A percentile compares a stretch with the other conserved stretches of the same genome.
Evolutionary conservation across 2,113 vertebrate species (phyloP).

Genomic region (Capra hircus): DNA sequence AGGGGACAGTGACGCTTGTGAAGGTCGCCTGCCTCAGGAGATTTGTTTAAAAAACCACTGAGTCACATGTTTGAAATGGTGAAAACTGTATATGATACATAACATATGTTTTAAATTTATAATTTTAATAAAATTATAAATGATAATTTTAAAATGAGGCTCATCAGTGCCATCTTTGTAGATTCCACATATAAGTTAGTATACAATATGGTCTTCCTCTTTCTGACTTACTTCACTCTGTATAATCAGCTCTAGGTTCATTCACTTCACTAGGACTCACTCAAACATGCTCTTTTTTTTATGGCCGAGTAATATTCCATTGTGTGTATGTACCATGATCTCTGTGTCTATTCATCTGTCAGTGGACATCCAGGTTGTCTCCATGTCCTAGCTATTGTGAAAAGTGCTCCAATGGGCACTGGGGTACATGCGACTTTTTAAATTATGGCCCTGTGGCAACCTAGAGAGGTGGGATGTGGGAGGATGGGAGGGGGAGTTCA

Average conservation of each 20-base stretch:
- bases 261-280: not conserved
- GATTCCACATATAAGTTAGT: not conserved
- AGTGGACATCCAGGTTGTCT: not conserved
- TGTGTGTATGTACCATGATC: not conserved
- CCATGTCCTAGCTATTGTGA: not conserved
- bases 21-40: rapidly evolving
- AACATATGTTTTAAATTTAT: not conserved
- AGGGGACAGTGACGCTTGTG: not conserved
- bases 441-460: not conserved
- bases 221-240: not conserved
- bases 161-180: not conserved
- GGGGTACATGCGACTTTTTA: not conserved
- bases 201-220: not conserved
- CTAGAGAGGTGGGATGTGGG: not conserved
- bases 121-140: not conserved
- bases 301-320: not conserved
- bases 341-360: not conserved
- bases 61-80: not conserved
- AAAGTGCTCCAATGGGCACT: not conserved
- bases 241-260: not conserved
- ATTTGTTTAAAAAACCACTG: not conserved
- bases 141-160: not conserved
- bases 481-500: not conserved
- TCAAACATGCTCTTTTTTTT: not conserved
- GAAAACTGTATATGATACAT: not conserved